Percentiles rank a stretch among this genome's conserved stretches.
Evolutionary conservation across 2,797 vertebrate species (phyloP).

Genomic region (Miichthys miiuy): DNA sequence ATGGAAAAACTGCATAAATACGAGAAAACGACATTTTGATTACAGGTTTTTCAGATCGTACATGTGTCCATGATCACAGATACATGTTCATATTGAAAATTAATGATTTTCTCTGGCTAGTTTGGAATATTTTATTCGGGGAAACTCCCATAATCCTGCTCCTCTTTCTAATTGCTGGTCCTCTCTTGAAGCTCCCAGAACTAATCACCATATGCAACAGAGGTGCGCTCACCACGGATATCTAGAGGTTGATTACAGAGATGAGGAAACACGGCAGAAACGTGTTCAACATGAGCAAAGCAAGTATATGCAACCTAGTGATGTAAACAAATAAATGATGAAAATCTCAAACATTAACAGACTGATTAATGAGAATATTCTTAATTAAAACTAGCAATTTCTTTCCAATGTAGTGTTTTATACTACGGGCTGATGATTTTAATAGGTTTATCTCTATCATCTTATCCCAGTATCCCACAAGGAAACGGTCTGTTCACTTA

Average conservation of each 20-base stretch:
- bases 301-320: not conserved
- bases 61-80: too few species aligned
- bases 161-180: conserved; percentile 5
- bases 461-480: not conserved
- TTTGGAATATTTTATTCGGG: not conserved
- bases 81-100: too few species aligned
- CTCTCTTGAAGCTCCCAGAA: conserved; percentile 8
- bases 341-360: not conserved
- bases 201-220: conserved; percentile 38
- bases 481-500: conserved; percentile 58
- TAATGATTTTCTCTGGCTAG: not conserved
- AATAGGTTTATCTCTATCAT: not conserved
- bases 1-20: too few species aligned
- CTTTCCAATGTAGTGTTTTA: not conserved
- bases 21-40: too few species aligned
- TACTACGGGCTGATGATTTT: not conserved
- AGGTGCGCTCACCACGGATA: conserved; percentile 30
- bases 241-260: conserved; percentile 58
- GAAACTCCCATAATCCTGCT: conserved; percentile 1
- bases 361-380: not conserved
- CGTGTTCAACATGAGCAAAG: conserved; percentile 2
- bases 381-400: not conserved
- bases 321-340: not conserved
- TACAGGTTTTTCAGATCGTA: too few species aligned
- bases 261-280: conserved; percentile 20